phyloP scores from a whole-genome alignment of 2,888 invertebrate species.

The Diaperis boleti region DNA sequence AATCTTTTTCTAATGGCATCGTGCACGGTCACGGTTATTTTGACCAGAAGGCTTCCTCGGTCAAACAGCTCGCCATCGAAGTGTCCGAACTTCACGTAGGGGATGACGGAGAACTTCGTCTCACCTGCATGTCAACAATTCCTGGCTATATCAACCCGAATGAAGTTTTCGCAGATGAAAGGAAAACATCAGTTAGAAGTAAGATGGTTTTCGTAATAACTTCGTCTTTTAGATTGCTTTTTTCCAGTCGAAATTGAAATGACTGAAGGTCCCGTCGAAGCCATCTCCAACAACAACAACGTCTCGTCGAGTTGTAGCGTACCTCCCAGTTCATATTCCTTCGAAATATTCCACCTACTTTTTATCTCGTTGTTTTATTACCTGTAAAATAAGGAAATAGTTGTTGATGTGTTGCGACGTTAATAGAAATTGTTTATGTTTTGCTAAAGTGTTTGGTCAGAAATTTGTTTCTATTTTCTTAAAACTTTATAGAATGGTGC shows the following conservation, averaged over 20 bases:
- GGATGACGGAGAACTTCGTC: slow-evolving; percentile 76
- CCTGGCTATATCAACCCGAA: slow-evolving; percentile 80
- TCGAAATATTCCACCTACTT: slow-evolving; percentile 16
- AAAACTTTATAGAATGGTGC: slow-evolving; percentile 34
- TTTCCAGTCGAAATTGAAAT: slow-evolving; percentile 55
- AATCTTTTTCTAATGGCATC: slow-evolving; percentile 65
- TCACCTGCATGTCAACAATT: slow-evolving; percentile 83
- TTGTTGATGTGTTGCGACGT: slow-evolving; percentile 17
- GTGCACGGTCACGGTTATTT: slow-evolving; percentile 69
- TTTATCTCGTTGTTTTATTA: slow-evolving; percentile 25
- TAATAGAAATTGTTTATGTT: neutral
- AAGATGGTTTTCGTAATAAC: slow-evolving; percentile 42
- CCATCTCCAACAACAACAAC: slow-evolving; percentile 38
- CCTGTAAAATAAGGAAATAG: no score
- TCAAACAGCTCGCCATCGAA: slow-evolving; percentile 80
- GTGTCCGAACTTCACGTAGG: slow-evolving; percentile 79
- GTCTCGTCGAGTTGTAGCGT: slow-evolving; percentile 32
- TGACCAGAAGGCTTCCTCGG: slow-evolving; percentile 68
- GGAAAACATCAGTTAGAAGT: slow-evolving; percentile 81
- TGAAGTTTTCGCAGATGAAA: slow-evolving; percentile 80
- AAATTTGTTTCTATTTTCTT: slow-evolving; percentile 19
- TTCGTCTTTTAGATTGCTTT: neutral
- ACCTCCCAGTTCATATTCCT: slow-evolving; percentile 19
- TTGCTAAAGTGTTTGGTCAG: slow-evolving; percentile 22
- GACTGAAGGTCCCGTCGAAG: slow-evolving; percentile 55